These are phyloP conservation scores for Phlogophora meticulosa DNA, from an alignment of 2,888 invertebrate genomes.

Conservation along the genomic window DNA sequence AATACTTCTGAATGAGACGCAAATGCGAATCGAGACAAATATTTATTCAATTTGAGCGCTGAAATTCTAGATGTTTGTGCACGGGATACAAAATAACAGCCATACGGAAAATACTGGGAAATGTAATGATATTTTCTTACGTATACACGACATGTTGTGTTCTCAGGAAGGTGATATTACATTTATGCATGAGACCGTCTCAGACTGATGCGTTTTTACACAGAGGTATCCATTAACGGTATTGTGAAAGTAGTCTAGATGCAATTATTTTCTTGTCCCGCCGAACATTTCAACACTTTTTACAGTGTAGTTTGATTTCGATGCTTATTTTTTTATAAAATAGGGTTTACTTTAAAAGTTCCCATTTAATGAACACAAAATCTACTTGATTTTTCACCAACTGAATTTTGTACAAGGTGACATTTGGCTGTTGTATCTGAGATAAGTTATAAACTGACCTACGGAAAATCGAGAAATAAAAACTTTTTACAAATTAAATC, in stretches of 20 bases:
- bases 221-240: slow-evolving; percentile 5
- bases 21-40: slow-evolving; percentile 10
- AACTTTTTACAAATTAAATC: no score
- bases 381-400: no score
- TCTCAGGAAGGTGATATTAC: slow-evolving; percentile 45
- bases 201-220: slow-evolving; percentile 27
- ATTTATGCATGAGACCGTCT: slow-evolving; percentile 27
- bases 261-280: slow-evolving; percentile 1
- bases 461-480: no score
- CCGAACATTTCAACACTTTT: neutral
- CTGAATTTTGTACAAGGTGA: no score
- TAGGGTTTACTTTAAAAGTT: no score
- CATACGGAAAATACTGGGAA: neutral
- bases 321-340: no score
- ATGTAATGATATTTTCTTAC: slow-evolving; percentile 5
- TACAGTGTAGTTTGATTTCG: neutral
- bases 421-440: no score
- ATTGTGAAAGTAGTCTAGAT: slow-evolving; percentile 42
- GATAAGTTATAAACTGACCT: no score
- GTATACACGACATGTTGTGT: slow-evolving; percentile 5
- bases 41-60: slow-evolving; percentile 18
- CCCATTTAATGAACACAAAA: no score
- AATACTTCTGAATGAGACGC: neutral
- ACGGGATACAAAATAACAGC: neutral
- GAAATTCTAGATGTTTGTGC: neutral